Evolutionary conservation across 2,888 invertebrate genomes (phyloP), one percentile per base, ranked within the genome.

Genomic region (Thyatira batis): DNA sequence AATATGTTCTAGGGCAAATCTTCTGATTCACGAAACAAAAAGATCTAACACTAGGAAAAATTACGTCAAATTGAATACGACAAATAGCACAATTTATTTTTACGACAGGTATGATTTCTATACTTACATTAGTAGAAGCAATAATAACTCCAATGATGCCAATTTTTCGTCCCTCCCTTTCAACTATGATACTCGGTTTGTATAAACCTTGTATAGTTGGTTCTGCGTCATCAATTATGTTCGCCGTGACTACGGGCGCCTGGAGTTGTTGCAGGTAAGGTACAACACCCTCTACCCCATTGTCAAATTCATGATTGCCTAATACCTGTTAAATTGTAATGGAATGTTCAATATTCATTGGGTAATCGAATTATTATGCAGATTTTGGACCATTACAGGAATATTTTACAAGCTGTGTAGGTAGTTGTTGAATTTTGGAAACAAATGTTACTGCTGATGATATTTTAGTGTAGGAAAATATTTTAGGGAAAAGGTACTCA

Each of bases 261-360:
- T 94, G 84, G 9, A 96, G 73, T 45, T 89, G 78, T 69, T 94
- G 71, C 8, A 97, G 78, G 76, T 96, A 97, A 0, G 96, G 96
- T 0, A 95, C 94, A 0, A 96, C 85, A 2, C 96, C 97, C 44
- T 87, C 93, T 1, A 97, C 88, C 0, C 94, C 94, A 65, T 95
- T 93, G 77, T 97, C 97, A 67, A 98, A 97, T 78, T 98, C 97
- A 75, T 98, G 97, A 76, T 97, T 97, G 1, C 97, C 97, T 45
- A 97, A 78, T 0, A 95, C 95, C 97, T 97, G 76, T 2, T 61
- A 65, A 20, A 17, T 8, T 17, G 17, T 39, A 2, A 39, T 39
- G 6, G 8, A 17, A 39, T 39, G n/a, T 17, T 39, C 39, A 39
- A 39, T 39, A 39, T 39, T 39, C 39, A 39, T 13, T n/a, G 17